Percentiles rank a stretch among this genome's conserved stretches.
Evolutionary conservation across 2,113 vertebrate genomes (phyloP).

Genomic region (Copsychus sechellarum): DNA sequence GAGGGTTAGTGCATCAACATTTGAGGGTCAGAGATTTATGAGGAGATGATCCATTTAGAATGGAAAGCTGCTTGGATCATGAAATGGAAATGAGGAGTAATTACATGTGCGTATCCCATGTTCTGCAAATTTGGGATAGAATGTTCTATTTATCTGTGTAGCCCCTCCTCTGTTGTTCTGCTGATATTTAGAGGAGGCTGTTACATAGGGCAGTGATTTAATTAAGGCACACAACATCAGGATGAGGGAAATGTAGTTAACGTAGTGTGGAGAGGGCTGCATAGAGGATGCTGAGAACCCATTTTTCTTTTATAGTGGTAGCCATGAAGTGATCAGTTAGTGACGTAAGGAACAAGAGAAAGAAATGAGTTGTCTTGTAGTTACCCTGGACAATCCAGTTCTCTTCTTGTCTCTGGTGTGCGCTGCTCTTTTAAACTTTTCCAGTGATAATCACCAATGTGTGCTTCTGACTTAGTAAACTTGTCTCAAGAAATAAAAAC

Average conservation of each 20-base stretch:
- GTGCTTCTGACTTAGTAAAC: background rate
- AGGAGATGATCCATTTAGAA: rapidly evolving
- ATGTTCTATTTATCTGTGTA: background rate
- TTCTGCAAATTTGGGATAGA: background rate
- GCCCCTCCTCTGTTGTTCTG: background rate
- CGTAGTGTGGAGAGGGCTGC: background rate
- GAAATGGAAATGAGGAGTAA: background rate
- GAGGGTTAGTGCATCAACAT: background rate
- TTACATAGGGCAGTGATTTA: background rate
- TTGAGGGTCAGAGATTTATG: background rate
- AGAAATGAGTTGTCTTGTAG: background rate
- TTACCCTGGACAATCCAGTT: background rate
- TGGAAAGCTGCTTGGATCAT: background rate
- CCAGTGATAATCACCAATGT: background rate
- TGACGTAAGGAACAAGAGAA: background rate
- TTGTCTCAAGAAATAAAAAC: background rate
- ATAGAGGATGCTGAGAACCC: background rate
- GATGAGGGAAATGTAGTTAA: background rate
- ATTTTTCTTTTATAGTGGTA: background rate
- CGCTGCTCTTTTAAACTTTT: background rate
- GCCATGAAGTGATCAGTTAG: background rate
- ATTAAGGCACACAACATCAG: background rate
- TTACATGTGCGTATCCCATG: rapidly evolving
- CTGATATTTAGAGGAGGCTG: background rate
- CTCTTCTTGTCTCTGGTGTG: background rate